phyloP scores from a whole-genome alignment of 2,888 invertebrate species.

The Lamproptera curius region DNA sequence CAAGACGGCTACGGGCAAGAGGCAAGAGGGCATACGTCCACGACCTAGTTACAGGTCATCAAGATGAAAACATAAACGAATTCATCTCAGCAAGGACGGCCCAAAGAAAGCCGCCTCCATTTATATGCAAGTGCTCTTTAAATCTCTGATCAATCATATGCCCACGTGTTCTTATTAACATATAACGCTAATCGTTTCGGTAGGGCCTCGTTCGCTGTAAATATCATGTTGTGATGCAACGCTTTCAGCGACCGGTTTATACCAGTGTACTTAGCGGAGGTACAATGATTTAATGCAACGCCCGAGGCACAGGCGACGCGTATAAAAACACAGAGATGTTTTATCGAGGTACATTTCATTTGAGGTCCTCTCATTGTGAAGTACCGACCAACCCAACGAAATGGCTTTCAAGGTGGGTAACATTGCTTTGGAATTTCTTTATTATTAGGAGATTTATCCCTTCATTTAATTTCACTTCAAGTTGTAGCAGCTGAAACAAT shows the following conservation, averaged over 20 bases:
- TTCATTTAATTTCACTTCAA: no score
- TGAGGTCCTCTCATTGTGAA: constrained; percentile 52
- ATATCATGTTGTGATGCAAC: constrained; percentile 33
- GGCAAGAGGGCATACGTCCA: constrained; percentile 1
- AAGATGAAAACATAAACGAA: constrained; percentile 15
- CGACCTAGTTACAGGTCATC: constrained; percentile 4
- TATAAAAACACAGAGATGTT: constrained; percentile 56
- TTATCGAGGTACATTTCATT: constrained; percentile 58
- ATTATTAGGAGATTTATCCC: no score
- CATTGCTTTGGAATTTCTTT: no score
- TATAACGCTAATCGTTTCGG: constrained; percentile 40
- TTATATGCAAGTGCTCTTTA: constrained; percentile 63
- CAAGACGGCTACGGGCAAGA: not conserved
- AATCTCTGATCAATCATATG: constrained; percentile 51
- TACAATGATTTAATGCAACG: constrained; percentile 42
- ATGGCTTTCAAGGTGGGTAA: constrained; percentile 65
- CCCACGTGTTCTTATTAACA: constrained; percentile 44
- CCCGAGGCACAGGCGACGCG: constrained; percentile 39
- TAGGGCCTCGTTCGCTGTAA: constrained; percentile 26
- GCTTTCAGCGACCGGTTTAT: constrained; percentile 44
- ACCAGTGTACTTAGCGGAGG: constrained; percentile 29
- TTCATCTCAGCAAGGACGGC: constrained; percentile 42
- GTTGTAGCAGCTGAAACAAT: no score
- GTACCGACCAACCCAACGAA: constrained; percentile 44
- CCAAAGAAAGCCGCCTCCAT: constrained; percentile 48